Base-by-base conservation (phyloP, 2,113 vertebrate species). In the Austrofundulus limnaeus region DNA sequence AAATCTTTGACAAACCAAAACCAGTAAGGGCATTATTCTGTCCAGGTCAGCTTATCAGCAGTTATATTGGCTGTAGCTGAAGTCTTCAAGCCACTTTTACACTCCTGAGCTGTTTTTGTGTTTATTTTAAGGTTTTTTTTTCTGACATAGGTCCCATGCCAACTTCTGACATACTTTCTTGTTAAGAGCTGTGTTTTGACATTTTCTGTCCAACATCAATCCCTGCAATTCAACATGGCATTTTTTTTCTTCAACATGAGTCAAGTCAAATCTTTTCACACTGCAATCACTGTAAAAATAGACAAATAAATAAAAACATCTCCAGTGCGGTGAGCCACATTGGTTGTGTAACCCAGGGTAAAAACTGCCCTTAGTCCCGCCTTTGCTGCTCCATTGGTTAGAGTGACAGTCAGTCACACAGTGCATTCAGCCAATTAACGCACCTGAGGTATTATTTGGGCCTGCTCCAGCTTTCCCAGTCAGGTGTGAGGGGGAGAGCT, bases 141-240 rank as follows among this genome's bases (percentile, higher is more conserved):
- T 77, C 49, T 66, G 37, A 68, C 46, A 46, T 56, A 65, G 34
- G 62, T 66, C 56, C 54, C 57, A 38, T 34, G 64, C 46, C 39
- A 34, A 41, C 56, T 57, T 64, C 61, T 78, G 52, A 59, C 76
- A 77, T 71, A 61, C 65, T 75, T 81, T 46, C 55, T 63, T 46
- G 60, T 42, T 52, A 10, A n/a, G 24, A 66, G 20, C 13, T 23
- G 14, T 67, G 52, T 83, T 80, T 78, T 76, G 74, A 87, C 81
- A 78, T 80, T 71, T 77, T 53, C 66, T 65, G 51, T 83, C 68
- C 53, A 31, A 72, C 63, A 48, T 53, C 1, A 12, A 81, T 68
- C 56, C 63, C 74, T 28, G 61, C 61, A 73, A 76, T 78, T 66
- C 55, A 78, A 70, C 31, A 37, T 15, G 48, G 53, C 25, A 25